These are phyloP conservation scores for Mesorhabditis spiculigera DNA, from an alignment of 2,888 invertebrate genomes.

Conservation along the genomic window DNA sequence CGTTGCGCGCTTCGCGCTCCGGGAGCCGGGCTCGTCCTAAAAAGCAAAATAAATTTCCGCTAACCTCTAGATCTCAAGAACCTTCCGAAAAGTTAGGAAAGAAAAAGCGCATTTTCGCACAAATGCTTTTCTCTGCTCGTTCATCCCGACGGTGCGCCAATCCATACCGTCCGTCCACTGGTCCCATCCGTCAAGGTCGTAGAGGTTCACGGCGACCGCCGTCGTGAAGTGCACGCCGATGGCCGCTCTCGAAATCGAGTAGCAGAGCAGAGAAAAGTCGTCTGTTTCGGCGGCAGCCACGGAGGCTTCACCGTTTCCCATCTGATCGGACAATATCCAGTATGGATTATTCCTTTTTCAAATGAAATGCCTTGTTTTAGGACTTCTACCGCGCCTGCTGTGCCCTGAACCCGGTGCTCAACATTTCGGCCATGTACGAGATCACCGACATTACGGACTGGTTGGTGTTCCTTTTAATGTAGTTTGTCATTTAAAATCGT, in stretches of 20 bases:
- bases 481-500: too few species aligned
- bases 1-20: background rate
- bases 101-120: too few species aligned
- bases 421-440: conserved; percentile 72
- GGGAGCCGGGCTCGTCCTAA: background rate
- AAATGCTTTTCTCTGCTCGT: background rate
- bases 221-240: background rate
- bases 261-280: conserved; percentile 59
- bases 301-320: conserved; percentile 84
- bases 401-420: conserved; percentile 78
- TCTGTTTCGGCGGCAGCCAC: conserved; percentile 80
- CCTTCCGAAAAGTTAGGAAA: too few species aligned
- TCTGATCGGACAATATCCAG: conserved; percentile 77
- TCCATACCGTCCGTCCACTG: background rate
- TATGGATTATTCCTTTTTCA: conserved; percentile 6
- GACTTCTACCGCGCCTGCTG: conserved; percentile 72
- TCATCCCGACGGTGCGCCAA: background rate
- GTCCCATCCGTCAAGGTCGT: background rate
- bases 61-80: too few species aligned
- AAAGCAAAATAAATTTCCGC: background rate
- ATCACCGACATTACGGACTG: conserved; percentile 84
- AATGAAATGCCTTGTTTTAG: conserved; percentile 41
- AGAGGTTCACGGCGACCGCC: background rate
- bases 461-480: conserved; percentile 62
- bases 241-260: conserved; percentile 5